Base-by-base conservation (phyloP, 2,888 invertebrate species). In the Spisula subtruncata region DNA sequence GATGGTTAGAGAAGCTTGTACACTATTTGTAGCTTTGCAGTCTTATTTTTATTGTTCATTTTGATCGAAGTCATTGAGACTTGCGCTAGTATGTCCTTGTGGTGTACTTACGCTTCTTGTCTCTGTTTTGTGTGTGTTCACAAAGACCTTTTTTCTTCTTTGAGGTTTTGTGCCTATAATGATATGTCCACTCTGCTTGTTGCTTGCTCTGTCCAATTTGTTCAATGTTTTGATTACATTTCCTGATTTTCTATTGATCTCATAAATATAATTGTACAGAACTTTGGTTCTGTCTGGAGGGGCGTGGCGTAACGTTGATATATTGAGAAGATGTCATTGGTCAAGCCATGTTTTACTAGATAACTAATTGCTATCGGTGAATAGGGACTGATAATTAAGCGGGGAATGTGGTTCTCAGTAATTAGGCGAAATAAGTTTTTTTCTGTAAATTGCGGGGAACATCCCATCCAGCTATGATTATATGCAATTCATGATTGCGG, bases 331-430 rank as follows among this genome's bases (percentile, higher is more conserved):
- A 6, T 35, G 32, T 16, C 75, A 75, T 35, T 32, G 75, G 75
- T 75, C 75, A 75, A 75, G 18, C 32, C 35, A 18, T 75, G 75
- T 75, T 75, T 75, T 75, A 75, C 35, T 18, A 12, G 75, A 75
- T 75, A 75, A 75, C 75, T 32, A 75, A 75, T 75, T 75, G 75
- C 35, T 12, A 0, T 25, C 75, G 14, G 75, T 75, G 75, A 35
- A 66, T 66, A 66, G n/a, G n/a, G 60, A 66, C 60, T 10, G 60
- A 66, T 66, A 25, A 66, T 66, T 66, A n/a, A n/a, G 60, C 20
- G 5, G 60, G n/a, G 60, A 25, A n/a, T 25, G 60, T 66, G n/a
- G 25, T 25, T 66, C 8, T 25, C 12, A 66, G 60, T n/a, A 66
- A n/a, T 66, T 66, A 25, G 25, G n/a, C 12, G 25, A 25, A 66